phyloP scores from a whole-genome alignment of 2,888 invertebrate species.

The Tanytarsus gracilentus region DNA sequence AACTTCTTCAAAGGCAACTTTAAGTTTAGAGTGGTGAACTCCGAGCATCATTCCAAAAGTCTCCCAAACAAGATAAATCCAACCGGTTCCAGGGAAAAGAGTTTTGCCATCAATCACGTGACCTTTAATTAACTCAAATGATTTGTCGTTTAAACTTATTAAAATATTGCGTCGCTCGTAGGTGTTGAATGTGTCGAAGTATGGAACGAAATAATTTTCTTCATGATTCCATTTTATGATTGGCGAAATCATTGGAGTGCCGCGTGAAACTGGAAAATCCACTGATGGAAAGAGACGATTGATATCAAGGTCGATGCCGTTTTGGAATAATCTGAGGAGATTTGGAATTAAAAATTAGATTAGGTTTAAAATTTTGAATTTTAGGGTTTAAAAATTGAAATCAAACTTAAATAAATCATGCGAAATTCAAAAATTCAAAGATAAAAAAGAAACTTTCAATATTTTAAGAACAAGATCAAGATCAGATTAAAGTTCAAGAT shows the following conservation, averaged over 20 bases:
- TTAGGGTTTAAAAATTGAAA: no score
- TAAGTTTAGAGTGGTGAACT: constrained; percentile 57
- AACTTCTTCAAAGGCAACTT: constrained; percentile 77
- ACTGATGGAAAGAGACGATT: constrained; percentile 62
- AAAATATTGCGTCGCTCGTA: constrained; percentile 52
- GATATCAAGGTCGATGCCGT: constrained; percentile 61
- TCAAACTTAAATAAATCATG: no score
- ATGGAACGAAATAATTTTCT: constrained; percentile 50
- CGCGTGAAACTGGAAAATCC: constrained; percentile 65
- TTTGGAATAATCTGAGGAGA: constrained; percentile 56
- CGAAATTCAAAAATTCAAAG: no score
- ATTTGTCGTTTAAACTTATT: constrained; percentile 52
- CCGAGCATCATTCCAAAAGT: constrained; percentile 56
- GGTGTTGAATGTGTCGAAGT: constrained; percentile 34
- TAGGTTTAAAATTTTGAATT: no score
- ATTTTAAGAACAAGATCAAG: no score
- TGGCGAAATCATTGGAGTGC: constrained; percentile 71
- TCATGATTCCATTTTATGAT: constrained; percentile 73
- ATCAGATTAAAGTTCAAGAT: no score
- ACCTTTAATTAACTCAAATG: constrained; percentile 62
- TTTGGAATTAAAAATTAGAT: no score
- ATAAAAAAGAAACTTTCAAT: no score
- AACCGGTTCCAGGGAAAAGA: constrained; percentile 79
- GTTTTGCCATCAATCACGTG: constrained; percentile 80
- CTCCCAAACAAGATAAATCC: constrained; percentile 68